Evolutionary conservation across 2,113 vertebrate genomes (phyloP).

Genomic region (Gavia stellata): DNA sequence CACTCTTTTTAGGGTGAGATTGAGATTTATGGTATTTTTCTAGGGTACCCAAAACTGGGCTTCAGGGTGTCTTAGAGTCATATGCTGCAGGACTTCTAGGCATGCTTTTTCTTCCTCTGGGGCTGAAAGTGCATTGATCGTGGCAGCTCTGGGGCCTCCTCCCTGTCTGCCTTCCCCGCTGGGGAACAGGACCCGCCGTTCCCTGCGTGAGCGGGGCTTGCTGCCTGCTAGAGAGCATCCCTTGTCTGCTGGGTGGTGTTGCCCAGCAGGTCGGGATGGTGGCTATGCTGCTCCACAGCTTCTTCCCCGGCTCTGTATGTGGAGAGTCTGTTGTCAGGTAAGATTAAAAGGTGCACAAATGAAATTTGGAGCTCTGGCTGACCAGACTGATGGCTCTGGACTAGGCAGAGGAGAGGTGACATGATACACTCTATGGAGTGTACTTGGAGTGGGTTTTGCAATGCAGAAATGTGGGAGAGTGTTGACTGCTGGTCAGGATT

Average conservation of each 20-base stretch:
- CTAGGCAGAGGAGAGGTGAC: neutral
- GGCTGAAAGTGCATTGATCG: rapidly evolving
- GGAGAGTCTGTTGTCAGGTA: neutral
- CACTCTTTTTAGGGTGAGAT: neutral
- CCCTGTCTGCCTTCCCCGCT: neutral
- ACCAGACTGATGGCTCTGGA: neutral
- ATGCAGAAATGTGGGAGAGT: neutral
- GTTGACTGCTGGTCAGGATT: neutral
- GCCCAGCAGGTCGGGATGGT: neutral
- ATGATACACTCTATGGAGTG: rapidly evolving
- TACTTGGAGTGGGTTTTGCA: neutral
- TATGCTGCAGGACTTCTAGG: rapidly evolving
- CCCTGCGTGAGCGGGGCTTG: neutral
- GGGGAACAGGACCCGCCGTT: neutral
- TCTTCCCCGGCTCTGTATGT: neutral
- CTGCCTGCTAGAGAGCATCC: neutral
- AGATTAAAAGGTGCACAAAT: neutral
- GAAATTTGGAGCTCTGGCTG: neutral
- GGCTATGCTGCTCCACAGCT: neutral
- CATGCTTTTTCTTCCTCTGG: neutral
- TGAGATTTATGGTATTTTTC: neutral
- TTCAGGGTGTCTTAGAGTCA: neutral
- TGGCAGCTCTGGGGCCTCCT: neutral
- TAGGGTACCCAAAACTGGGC: neutral
- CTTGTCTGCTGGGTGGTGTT: rapidly evolving